phyloP scores from a whole-genome alignment of 2,113 vertebrate species.

The Etia nguti region DNA sequence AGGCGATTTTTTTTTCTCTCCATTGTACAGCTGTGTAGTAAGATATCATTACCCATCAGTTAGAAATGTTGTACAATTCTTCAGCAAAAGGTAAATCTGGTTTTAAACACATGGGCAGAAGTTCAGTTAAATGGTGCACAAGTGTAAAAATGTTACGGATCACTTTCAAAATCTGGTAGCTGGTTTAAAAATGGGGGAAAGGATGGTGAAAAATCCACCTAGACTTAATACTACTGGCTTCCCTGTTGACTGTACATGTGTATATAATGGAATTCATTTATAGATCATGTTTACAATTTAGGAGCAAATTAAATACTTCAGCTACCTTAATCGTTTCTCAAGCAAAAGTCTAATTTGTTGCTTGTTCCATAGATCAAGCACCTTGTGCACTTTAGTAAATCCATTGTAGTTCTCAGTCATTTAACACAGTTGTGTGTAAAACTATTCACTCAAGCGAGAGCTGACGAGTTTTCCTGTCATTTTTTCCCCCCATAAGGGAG shows the following conservation, averaged over 20 bases:
- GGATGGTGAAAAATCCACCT: not conserved
- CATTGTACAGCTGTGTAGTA: not conserved
- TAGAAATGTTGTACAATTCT: not conserved
- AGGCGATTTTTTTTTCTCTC: not conserved
- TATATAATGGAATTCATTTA: conserved; percentile 42
- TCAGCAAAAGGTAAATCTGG: not conserved
- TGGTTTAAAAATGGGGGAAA: not conserved
- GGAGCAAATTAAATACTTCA: conserved; percentile 33
- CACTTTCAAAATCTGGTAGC: not conserved
- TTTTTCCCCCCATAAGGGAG: not conserved
- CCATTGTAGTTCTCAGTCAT: conserved; percentile 14
- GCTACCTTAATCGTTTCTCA: conserved; percentile 26
- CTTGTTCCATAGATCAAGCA: conserved; percentile 49
- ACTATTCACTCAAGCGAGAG: not conserved
- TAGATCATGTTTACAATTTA: conserved; percentile 51
- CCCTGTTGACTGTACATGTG: conserved; percentile 47
- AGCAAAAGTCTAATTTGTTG: conserved; percentile 3
- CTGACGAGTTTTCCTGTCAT: not conserved
- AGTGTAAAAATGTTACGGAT: not conserved
- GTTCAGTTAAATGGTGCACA: not conserved
- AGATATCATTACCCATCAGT: not conserved
- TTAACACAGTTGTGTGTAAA: conserved; percentile 9
- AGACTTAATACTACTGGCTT: conserved; percentile 51
- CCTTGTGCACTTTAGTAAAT: conserved; percentile 63
- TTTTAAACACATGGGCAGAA: not conserved